These are phyloP conservation scores for Eleginops maclovinus DNA, from an alignment of 2,113 vertebrate species.

Conservation along the genomic window DNA sequence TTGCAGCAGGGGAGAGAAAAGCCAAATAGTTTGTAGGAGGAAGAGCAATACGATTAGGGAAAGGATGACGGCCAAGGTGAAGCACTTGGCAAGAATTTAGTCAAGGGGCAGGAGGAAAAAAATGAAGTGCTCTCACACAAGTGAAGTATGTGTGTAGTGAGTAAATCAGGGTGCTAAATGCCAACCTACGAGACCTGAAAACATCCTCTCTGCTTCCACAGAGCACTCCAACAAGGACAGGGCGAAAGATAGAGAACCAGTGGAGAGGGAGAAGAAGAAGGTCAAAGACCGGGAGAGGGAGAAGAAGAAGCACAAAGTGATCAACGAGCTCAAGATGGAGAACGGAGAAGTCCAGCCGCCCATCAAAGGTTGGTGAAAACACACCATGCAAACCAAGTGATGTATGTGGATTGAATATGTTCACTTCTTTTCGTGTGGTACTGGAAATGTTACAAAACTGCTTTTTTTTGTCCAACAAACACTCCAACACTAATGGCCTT, in stretches of 20 bases:
- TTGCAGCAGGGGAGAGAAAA: slow-evolving; percentile 5
- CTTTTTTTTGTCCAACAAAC: too few species aligned
- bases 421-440: not conserved
- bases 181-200: slow-evolving; percentile 27
- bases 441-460: not conserved
- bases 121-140: not conserved
- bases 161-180: not conserved
- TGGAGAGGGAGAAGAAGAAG: slow-evolving; percentile 74
- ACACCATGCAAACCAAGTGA: slow-evolving; percentile 1
- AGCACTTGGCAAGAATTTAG: slow-evolving; percentile 29
- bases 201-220: slow-evolving; percentile 67
- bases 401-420: not conserved
- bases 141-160: not conserved
- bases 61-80: slow-evolving; percentile 23
- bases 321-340: slow-evolving; percentile 94
- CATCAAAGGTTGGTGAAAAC: slow-evolving; percentile 89
- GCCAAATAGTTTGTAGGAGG: slow-evolving; percentile 7
- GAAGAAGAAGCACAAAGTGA: slow-evolving; percentile 93
- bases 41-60: slow-evolving; percentile 18
- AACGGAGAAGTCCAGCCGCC: slow-evolving; percentile 93
- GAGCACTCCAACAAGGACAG: slow-evolving; percentile 90
- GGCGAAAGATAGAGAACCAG: slow-evolving; percentile 59
- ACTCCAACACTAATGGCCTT: too few species aligned
- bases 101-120: not conserved
- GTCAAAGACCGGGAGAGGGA: slow-evolving; percentile 87